phyloP scores from a whole-genome alignment of 2,113 vertebrate genomes.

The Heterotilapia buettikoferi region DNA sequence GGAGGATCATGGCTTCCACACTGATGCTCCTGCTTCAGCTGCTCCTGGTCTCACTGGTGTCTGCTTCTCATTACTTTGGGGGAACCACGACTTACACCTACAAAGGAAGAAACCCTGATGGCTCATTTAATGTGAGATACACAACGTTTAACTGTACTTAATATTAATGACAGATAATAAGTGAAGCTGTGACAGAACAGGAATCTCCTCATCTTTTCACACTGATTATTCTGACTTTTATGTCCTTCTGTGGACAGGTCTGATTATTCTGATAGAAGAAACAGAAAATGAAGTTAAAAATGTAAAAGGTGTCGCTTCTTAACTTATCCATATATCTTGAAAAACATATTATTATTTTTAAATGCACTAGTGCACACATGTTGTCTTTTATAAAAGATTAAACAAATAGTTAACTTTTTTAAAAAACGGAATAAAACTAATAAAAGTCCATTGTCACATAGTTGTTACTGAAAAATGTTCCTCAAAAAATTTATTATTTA shows the following conservation, averaged over 20 bases:
- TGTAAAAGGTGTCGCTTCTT: neutral
- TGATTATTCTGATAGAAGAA: neutral
- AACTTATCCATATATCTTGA: neutral
- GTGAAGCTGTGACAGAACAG: neutral
- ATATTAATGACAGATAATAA: accelerated
- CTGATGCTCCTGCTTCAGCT: slow-evolving; percentile 16
- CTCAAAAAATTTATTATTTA: neutral
- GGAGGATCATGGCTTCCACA: slow-evolving; percentile 19
- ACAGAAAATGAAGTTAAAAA: neutral
- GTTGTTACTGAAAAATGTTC: accelerated
- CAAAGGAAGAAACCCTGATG: slow-evolving; percentile 28
- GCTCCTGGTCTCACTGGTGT: slow-evolving; percentile 31
- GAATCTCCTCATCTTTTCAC: neutral
- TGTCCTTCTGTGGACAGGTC: neutral
- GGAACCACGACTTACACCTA: neutral
- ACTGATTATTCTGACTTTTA: neutral
- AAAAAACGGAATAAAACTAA: too few species aligned
- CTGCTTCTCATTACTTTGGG: slow-evolving; percentile 22
- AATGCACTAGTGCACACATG: neutral
- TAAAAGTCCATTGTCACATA: too few species aligned
- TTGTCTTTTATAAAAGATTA: neutral
- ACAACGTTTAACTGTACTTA: neutral
- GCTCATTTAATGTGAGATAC: slow-evolving; percentile 3
- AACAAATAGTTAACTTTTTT: accelerated
- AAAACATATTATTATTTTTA: neutral